Conservation (phyloP, 2,888 invertebrate species). For the Epicampocera succincta region DNA sequence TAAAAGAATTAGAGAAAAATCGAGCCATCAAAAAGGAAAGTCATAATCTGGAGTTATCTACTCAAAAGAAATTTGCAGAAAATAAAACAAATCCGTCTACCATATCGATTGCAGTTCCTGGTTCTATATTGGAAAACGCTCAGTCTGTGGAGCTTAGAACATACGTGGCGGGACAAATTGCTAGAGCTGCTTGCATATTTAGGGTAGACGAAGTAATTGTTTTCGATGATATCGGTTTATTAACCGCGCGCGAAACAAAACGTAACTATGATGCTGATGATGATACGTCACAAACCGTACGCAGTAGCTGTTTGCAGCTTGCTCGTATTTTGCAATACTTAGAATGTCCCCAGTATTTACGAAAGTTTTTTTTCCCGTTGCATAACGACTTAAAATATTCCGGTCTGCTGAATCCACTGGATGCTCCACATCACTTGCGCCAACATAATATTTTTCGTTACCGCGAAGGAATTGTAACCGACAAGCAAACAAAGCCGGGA, state of each 20-base stretch:
- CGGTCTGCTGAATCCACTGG: too few species aligned
- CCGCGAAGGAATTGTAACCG: constrained; percentile 91
- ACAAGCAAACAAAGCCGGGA: constrained; percentile 88
- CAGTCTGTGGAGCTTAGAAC: constrained; percentile 94
- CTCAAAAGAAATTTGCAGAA: constrained; percentile 12
- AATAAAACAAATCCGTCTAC: too few species aligned
- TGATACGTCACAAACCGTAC: too few species aligned
- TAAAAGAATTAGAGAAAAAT: constrained; percentile 85
- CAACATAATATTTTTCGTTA: constrained; percentile 89
- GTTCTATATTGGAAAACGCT: constrained; percentile 98
- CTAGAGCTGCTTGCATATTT: constrained; percentile 95
- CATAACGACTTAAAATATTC: too few species aligned
- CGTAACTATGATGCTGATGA: constrained; percentile 82
- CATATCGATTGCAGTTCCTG: constrained; percentile 96
- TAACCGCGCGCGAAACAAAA: constrained; percentile 85
- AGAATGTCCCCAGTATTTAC: too few species aligned
- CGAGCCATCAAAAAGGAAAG: constrained; percentile 82
- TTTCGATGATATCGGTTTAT: constrained; percentile 87
- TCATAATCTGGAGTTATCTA: constrained; percentile 79
- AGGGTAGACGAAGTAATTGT: constrained; percentile 94
- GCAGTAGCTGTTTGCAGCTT: too few species aligned
- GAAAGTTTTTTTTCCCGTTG: too few species aligned
- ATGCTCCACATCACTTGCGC: too few species aligned
- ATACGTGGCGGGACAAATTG: constrained; percentile 97
- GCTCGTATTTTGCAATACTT: too few species aligned